A percentile compares a stretch with the other conserved stretches of the same genome.
phyloP scores from a whole-genome alignment of 1,140 invertebrate genomes.

The Drosophila neocordata region DNA sequence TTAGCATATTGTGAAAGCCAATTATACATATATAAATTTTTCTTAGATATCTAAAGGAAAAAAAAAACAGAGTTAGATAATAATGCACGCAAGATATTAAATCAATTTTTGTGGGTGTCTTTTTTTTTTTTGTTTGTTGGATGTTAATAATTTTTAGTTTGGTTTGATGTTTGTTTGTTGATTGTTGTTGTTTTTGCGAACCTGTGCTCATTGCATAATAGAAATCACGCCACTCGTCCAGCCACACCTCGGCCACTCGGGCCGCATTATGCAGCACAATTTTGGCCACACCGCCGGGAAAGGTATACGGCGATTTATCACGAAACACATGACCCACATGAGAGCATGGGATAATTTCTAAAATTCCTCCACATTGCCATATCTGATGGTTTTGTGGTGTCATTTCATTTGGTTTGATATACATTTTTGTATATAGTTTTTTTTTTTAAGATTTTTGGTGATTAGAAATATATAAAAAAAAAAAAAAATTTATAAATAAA shows the following conservation, averaged over 20 bases:
- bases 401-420: slow-evolving; percentile 52
- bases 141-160: slow-evolving; percentile 39
- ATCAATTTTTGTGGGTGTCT: slow-evolving; percentile 47
- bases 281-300: slow-evolving; percentile 98
- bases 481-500: neutral
- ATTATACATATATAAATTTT: slow-evolving; percentile 57
- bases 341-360: slow-evolving; percentile 98
- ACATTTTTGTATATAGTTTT: slow-evolving; percentile 1
- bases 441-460: slow-evolving; percentile 42
- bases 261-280: slow-evolving; percentile 98
- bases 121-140: slow-evolving; percentile 46
- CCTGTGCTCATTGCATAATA: slow-evolving; percentile 99
- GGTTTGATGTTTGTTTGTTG: slow-evolving; percentile 35
- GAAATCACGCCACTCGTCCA: slow-evolving; percentile 99
- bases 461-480: slow-evolving; percentile 37
- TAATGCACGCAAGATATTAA: slow-evolving; percentile 64
- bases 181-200: slow-evolving; percentile 84
- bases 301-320: slow-evolving; percentile 99
- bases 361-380: slow-evolving; percentile 97
- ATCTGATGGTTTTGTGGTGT: slow-evolving; percentile 87
- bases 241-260: slow-evolving; percentile 98
- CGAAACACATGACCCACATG: slow-evolving; percentile 99
- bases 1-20: slow-evolving; percentile 61
- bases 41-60: slow-evolving; percentile 38
- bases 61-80: slow-evolving; percentile 54